Base-by-base conservation (phyloP, 2,888 invertebrate species). In the Leptopilina myrica region DNA sequence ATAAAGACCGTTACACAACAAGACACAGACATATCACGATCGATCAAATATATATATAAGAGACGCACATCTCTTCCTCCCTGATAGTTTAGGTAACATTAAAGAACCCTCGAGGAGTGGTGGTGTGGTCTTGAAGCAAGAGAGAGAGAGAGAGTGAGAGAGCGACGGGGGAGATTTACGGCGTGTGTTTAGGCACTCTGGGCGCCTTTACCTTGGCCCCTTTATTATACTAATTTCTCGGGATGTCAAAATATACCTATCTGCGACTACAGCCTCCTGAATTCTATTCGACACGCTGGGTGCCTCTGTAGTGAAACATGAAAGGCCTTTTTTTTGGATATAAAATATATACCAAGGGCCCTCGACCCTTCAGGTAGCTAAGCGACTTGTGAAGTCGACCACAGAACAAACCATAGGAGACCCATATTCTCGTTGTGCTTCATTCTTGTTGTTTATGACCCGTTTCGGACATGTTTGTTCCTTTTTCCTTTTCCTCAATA, bases 171-270 rank as follows among this genome's bases (percentile, higher is more conserved):
- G 80, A 85, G 88, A 91, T 91, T 91, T 90, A 91, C 89, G 89
- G 87, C 89, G 89, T 90, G 89, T 90, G 89, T 89, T 91, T 90
- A 89, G 90, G 89, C 87, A 86, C 87, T 88, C 76, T 86, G 84
- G 85, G 75, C 78, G 85, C 86, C 87, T 84, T 82, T 81, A 80
- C 80, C 56, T 77, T 80, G 78, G 79, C 85, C 85, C 84, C 87
- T 90, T 91, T 91, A 91, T 91, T 90, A 91, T 91, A 90, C 90
- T 91, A 91, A 91, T 91, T 90, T 91, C 89, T 88, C 85, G 89
- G 88, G 86, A 88, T 88, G 91, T 91, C 90, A 91, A 91, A 91
- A 90, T 91, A 85, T 84, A 82, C 81, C 79, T 81, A 78, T 83
- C 80, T 78, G 59, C 26, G 76, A 66, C 80, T 77, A 73, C n/a